Evolutionary conservation across 2,113 vertebrate genomes (phyloP).

Genomic region (Morone saxatilis): DNA sequence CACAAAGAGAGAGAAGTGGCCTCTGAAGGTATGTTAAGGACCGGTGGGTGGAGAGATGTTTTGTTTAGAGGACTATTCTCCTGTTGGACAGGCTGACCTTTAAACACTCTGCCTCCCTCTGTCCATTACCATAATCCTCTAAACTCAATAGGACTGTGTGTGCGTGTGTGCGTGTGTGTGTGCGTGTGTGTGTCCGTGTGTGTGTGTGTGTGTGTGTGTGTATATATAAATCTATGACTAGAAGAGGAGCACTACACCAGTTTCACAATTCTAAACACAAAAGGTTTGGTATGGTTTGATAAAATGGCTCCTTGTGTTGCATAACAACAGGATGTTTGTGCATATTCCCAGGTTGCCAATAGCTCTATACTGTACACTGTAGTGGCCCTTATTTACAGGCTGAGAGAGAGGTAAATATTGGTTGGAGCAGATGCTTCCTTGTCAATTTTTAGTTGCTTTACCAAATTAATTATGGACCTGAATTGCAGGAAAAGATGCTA

Average conservation of each 20-base stretch:
- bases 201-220: slow-evolving; percentile 8
- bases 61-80: slow-evolving; percentile 14
- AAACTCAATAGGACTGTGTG: slow-evolving; percentile 4
- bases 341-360: too few relatives aligned
- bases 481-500: too few relatives aligned
- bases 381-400: background rate
- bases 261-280: background rate
- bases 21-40: slow-evolving; percentile 18
- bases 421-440: too few relatives aligned
- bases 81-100: slow-evolving; percentile 51
- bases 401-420: background rate
- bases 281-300: background rate
- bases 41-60: slow-evolving; percentile 15
- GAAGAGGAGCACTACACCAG: background rate
- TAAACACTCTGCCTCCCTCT: slow-evolving; percentile 28
- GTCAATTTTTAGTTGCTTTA: too few relatives aligned
- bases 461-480: too few relatives aligned
- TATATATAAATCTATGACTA: background rate
- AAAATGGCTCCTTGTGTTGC: background rate
- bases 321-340: background rate
- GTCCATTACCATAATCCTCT: slow-evolving; percentile 21
- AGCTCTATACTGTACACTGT: background rate
- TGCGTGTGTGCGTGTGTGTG: slow-evolving; percentile 6
- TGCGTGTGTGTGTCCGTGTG: slow-evolving; percentile 1
- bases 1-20: background rate